These are phyloP conservation scores for Lochmaea crataegi DNA, from an alignment of 2,888 invertebrate species.

Conservation along the genomic window DNA sequence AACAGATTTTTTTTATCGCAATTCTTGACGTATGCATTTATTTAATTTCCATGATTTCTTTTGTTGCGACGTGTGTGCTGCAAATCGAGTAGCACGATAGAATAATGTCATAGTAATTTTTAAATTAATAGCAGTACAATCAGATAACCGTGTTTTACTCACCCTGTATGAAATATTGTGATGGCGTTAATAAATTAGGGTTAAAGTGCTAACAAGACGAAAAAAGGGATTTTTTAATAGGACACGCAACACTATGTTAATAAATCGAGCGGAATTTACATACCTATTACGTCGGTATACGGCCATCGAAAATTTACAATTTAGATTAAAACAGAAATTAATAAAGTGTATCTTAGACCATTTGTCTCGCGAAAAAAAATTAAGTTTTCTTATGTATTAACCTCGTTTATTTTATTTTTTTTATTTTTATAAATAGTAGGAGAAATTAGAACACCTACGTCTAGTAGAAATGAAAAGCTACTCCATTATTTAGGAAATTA, in stretches of 20 bases:
- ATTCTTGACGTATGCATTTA: too few relatives aligned
- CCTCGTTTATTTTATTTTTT: too few relatives aligned
- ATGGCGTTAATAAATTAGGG: slow-evolving; percentile 48
- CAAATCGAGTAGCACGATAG: not conserved
- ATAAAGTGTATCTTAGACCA: slow-evolving; percentile 45
- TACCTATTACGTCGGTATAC: slow-evolving; percentile 51
- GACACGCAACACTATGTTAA: slow-evolving; percentile 49
- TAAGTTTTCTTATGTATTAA: too few relatives aligned
- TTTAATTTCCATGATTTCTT: too few relatives aligned
- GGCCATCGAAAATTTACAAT: slow-evolving; percentile 57
- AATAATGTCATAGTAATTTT: slow-evolving; percentile 4
- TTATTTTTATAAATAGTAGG: too few relatives aligned
- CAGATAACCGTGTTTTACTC: slow-evolving; percentile 2
- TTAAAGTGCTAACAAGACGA: slow-evolving; percentile 49
- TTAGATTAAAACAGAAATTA: slow-evolving; percentile 53
- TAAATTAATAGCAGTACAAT: not conserved
- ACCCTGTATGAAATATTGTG: slow-evolving; percentile 38
- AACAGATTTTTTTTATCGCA: too few relatives aligned
- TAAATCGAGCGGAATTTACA: slow-evolving; percentile 52
- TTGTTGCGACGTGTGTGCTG: too few relatives aligned
- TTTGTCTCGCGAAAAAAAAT: too few relatives aligned
- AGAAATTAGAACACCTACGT: not conserved
- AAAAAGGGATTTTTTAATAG: slow-evolving; percentile 46
- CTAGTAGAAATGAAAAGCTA: slow-evolving; percentile 22
- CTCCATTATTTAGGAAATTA: slow-evolving; percentile 34